Evolutionary conservation across 2,797 vertebrate species (phyloP).

Genomic region (Scomberomorus guttatus): DNA sequence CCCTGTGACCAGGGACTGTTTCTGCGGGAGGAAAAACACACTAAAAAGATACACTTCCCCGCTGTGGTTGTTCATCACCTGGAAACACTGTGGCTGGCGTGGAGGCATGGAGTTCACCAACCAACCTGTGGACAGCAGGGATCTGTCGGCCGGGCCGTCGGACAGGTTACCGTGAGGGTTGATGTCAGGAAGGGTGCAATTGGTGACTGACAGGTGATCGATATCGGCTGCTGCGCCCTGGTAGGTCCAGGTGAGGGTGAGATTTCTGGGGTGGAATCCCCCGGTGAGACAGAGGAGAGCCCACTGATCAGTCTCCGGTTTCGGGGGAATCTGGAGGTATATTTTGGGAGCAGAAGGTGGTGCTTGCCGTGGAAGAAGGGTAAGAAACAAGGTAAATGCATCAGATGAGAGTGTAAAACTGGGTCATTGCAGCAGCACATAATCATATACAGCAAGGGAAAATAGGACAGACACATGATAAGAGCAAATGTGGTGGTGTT

Average conservation of each 20-base stretch:
- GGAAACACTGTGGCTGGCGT: conserved; percentile 52
- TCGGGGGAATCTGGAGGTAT: conserved; percentile 57
- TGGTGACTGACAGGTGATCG: conserved; percentile 57
- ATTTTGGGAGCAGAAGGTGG: conserved; percentile 64
- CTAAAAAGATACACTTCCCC: conserved; percentile 59
- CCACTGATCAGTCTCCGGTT: conserved; percentile 35
- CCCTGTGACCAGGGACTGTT: conserved; percentile 41
- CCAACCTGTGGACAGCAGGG: conserved; percentile 59
- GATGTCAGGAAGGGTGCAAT: conserved; percentile 59
- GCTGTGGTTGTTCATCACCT: conserved; percentile 53
- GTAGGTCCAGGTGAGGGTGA: conserved; percentile 73
- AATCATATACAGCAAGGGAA: conserved; percentile 10
- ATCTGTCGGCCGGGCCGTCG: conserved; percentile 3
- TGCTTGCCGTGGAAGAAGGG: conserved; percentile 36
- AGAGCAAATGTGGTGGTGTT: not conserved
- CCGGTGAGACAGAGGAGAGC: conserved; percentile 70
- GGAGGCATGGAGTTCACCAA: conserved; percentile 22
- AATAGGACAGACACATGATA: conserved; percentile 17
- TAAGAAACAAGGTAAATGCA: conserved; percentile 1
- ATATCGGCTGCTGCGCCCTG: conserved; percentile 39
- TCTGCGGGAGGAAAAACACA: conserved; percentile 57
- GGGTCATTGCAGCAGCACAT: conserved; percentile 3
- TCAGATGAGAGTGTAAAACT: conserved; percentile 5
- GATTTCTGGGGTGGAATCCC: conserved; percentile 68
- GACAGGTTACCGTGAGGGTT: conserved; percentile 28